Evolutionary conservation across 2,797 vertebrate species (phyloP).

Genomic region (Catamblyrhynchus diadema): DNA sequence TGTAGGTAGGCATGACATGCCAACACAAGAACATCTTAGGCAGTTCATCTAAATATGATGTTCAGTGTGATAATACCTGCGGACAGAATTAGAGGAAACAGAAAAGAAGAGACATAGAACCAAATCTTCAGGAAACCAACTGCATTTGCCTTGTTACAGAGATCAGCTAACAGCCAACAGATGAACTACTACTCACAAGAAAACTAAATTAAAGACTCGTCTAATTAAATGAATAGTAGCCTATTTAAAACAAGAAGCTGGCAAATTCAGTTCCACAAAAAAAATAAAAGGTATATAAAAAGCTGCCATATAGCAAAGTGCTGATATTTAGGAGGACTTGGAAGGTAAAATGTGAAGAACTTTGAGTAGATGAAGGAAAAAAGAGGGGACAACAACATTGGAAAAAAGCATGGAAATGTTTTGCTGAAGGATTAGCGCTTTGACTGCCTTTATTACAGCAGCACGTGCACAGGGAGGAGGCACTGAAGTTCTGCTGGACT

Average conservation of each 20-base stretch:
- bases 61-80: not conserved
- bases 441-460: not conserved
- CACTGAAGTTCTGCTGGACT: not conserved
- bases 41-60: not conserved
- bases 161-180: not conserved
- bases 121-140: not conserved
- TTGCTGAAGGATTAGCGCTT: not conserved
- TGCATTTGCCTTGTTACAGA: not conserved
- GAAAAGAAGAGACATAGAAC: not conserved
- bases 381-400: not conserved
- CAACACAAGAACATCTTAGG: not conserved
- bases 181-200: not conserved
- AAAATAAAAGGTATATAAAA: not conserved
- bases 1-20: not conserved
- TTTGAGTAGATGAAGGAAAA: not conserved
- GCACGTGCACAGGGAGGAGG: not conserved
- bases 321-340: not conserved
- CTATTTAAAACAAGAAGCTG: not conserved
- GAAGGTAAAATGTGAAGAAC: not conserved
- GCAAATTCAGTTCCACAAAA: not conserved
- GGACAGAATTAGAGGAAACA: not conserved
- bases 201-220: not conserved
- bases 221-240: not conserved
- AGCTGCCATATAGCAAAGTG: not conserved
- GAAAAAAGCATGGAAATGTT: not conserved